phyloP scores from a whole-genome alignment of 2,797 vertebrate species.

The Crocidura indochinensis region DNA sequence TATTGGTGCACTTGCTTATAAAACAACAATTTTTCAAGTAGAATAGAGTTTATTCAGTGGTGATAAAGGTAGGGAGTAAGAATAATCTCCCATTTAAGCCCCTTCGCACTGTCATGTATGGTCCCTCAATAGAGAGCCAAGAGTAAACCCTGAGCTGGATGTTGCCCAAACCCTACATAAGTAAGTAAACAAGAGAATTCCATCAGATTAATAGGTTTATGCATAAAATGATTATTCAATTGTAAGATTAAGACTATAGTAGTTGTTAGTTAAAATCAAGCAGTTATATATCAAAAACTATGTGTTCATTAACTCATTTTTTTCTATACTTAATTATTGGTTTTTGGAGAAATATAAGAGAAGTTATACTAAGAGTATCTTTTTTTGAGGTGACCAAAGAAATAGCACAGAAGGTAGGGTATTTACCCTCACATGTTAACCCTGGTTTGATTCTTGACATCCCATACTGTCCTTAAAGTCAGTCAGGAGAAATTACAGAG shows the following conservation, averaged over 20 bases:
- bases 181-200: not conserved
- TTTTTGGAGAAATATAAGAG: slow-evolving; percentile 7
- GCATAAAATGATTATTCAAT: not conserved
- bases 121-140: too few relatives aligned
- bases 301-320: not conserved
- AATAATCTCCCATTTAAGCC: too few relatives aligned
- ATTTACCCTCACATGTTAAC: too few relatives aligned
- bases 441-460: too few relatives aligned
- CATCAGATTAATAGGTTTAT: slow-evolving; percentile 49
- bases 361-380: not conserved
- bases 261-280: slow-evolving; percentile 18
- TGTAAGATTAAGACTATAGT: not conserved
- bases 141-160: too few relatives aligned
- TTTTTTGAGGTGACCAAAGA: not conserved
- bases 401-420: too few relatives aligned
- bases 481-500: too few relatives aligned
- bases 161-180: too few relatives aligned
- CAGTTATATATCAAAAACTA: not conserved
- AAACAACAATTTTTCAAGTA: slow-evolving; percentile 39
- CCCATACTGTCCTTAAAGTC: too few relatives aligned
- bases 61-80: not conserved
- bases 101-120: too few relatives aligned
- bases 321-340: slow-evolving; percentile 4
- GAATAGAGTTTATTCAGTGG: not conserved
- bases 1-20: not conserved